A percentile compares a stretch with the other conserved stretches of the same genome.
Evolutionary conservation across 2,113 vertebrate genomes (phyloP).

Genomic region (Rana temporaria): DNA sequence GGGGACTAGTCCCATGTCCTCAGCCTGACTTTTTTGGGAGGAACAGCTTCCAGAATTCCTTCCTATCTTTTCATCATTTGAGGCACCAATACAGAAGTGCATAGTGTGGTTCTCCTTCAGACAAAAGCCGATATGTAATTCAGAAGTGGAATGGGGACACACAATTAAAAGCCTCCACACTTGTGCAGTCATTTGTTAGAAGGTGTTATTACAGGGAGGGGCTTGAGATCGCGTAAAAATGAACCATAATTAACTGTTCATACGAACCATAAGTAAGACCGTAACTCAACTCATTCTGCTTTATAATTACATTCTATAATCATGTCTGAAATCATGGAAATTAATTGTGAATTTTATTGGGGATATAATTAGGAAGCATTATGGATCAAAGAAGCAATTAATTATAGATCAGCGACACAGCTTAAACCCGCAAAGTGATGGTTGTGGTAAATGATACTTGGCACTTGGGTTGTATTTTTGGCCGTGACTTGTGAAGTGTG

Average conservation of each 20-base stretch:
- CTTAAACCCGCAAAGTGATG: conserved; percentile 13
- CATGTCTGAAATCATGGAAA: conserved; percentile 47
- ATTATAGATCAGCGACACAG: conserved; percentile 46
- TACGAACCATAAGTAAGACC: conserved; percentile 55
- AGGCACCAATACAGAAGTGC: no score
- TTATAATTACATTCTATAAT: conserved; percentile 55
- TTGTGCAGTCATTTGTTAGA: neutral
- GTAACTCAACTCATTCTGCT: conserved; percentile 44
- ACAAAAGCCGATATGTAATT: no score
- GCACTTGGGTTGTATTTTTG: conserved; percentile 14
- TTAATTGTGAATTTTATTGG: conserved; percentile 56
- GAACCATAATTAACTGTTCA: conserved; percentile 53
- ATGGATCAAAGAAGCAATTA: conserved; percentile 52
- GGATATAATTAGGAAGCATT: conserved; percentile 54
- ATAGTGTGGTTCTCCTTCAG: no score
- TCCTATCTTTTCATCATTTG: no score
- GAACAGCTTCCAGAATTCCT: no score
- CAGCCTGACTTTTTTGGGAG: no score
- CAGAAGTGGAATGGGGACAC: neutral
- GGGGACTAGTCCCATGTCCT: no score
- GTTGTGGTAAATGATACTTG: conserved; percentile 13
- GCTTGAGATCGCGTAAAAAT: conserved; percentile 1
- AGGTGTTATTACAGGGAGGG: conserved; percentile 39
- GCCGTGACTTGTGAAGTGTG: neutral
- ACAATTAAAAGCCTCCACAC: neutral